Percentiles rank a stretch among this genome's conserved stretches.
Evolutionary conservation across 2,113 vertebrate genomes (phyloP).

Genomic region (Microtus pennsylvanicus): DNA sequence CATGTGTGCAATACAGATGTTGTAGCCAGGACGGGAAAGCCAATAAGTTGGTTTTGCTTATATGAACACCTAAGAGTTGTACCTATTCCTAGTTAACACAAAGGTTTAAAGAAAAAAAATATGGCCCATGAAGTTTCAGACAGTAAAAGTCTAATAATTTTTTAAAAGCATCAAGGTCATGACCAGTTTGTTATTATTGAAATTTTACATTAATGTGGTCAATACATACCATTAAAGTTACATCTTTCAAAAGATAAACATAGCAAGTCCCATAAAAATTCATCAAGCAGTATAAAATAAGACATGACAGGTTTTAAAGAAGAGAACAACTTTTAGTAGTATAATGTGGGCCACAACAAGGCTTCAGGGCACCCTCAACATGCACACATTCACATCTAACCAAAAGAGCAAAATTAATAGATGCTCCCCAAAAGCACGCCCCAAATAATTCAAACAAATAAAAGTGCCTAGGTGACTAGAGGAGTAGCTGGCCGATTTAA

Average conservation of each 20-base stretch:
- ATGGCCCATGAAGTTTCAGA: background rate
- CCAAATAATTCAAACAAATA: background rate
- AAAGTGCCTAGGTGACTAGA: background rate
- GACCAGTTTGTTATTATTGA: background rate
- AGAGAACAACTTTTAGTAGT: background rate
- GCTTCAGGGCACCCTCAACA: background rate
- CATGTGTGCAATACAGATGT: background rate
- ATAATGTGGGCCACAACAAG: background rate
- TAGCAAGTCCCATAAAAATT: slow-evolving; percentile 25
- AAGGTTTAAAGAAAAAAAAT: background rate
- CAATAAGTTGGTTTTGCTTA: slow-evolving; percentile 8
- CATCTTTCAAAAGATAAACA: slow-evolving; percentile 2
- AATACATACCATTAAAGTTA: background rate
- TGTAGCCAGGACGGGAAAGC: background rate
- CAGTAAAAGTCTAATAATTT: background rate
- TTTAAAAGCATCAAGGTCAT: background rate
- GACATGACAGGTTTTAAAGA: background rate
- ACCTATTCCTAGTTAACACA: background rate
- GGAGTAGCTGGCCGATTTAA: background rate
- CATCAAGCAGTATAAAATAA: background rate
- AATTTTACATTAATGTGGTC: background rate
- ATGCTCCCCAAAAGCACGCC: slow-evolving; percentile 13
- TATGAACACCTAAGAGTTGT: background rate
- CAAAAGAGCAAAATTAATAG: slow-evolving; percentile 4
- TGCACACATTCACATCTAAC: background rate